Evolutionary conservation across 2,113 vertebrate genomes (phyloP), one percentile per base, ranked within the genome.

Genomic region (Lepus europaeus): DNA sequence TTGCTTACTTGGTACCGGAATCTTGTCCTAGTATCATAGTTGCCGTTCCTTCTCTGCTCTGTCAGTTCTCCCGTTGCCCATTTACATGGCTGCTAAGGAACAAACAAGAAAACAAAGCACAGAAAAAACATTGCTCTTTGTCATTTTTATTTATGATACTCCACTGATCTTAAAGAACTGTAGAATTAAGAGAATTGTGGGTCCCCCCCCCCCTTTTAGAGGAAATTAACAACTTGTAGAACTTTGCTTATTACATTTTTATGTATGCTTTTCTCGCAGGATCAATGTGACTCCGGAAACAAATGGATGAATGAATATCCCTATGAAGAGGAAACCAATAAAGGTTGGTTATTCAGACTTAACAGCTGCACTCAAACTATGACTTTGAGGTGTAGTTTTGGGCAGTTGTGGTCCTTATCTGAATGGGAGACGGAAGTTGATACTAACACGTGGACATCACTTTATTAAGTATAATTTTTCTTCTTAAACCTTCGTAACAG

Each of bases 301-400:
- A 80, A 97, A 98, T 95, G 97, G 98, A 97, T 98, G 98, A 98
- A 96, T 98, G 98, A 98, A 93, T 97, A 95, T 97, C 97, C 97
- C 88, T 97, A 98, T 97, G 98, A 98, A 98, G 97, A 98, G 98
- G 97, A 98, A 98, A 98, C 95, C 97, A 91, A 96, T 98, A 98
- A 98, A 98, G 98, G 98, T 98, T 93, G 45, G 98, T 98, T 96
- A 88, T 87, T 70, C 12, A 92, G 0, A 31, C n/a, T 36, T 0
- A n/a, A 4, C 45, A 51, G 80, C 31, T 72, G 22, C 14, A 9
- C 19, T 29, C 29, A 79, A 85, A 93, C 29, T 56, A 53, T 8
- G 53, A 64, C 22, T 53, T 87, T 78, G 36, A 84, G 51, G 20
- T 6, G 33, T 70, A 53, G 7, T 66, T 94, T 17, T 25, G 51